Percentiles rank a stretch among this genome's conserved stretches.
These are phyloP conservation scores for Morbakka virulenta DNA, from an alignment of 30 jellyfish, hydroid and myxozoan genomes.

Conservation along the genomic window DNA sequence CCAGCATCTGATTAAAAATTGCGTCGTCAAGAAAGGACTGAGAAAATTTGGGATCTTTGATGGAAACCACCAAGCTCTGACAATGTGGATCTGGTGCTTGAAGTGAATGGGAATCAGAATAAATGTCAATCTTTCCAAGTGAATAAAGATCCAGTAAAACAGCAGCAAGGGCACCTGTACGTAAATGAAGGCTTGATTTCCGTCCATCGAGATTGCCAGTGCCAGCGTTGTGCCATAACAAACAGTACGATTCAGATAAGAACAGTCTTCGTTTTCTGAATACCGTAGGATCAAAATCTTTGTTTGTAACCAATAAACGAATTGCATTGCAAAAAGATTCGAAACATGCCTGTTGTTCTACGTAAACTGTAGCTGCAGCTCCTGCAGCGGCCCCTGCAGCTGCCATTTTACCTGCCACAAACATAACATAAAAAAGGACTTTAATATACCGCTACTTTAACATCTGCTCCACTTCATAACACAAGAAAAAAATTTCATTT, in stretches of 20 bases:
- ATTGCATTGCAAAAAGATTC: constrained; percentile 65
- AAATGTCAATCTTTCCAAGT: constrained; percentile 55
- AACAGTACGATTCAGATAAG: constrained; percentile 68
- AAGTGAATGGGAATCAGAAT: constrained; percentile 20
- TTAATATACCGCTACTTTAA: constrained; percentile 17
- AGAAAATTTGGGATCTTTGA: constrained; percentile 45
- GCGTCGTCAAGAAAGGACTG: constrained; percentile 65
- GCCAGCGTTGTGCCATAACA: constrained; percentile 70
- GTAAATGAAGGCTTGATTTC: constrained; percentile 63
- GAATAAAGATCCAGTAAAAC: constrained; percentile 73
- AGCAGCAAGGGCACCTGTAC: constrained; percentile 89
- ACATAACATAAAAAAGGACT: too few species aligned
- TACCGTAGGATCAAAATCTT: constrained; percentile 46
- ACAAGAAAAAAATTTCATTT: background rate
- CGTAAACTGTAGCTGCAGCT: constrained; percentile 61
- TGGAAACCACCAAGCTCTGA: constrained; percentile 35
- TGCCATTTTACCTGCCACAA: constrained; percentile 33
- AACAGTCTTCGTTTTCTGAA: constrained; percentile 43
- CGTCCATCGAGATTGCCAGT: constrained; percentile 69
- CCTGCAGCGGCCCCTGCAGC: constrained; percentile 62
- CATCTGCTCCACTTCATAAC: background rate
- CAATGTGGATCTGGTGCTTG: constrained; percentile 54
- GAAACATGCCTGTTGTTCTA: constrained; percentile 69
- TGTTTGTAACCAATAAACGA: constrained; percentile 52
- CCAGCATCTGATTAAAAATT: constrained; percentile 59